A percentile compares a stretch with the other conserved stretches of the same genome.
These are phyloP conservation scores for Taurulus bubalis DNA, from an alignment of 2,113 vertebrate genomes.

Conservation along the genomic window DNA sequence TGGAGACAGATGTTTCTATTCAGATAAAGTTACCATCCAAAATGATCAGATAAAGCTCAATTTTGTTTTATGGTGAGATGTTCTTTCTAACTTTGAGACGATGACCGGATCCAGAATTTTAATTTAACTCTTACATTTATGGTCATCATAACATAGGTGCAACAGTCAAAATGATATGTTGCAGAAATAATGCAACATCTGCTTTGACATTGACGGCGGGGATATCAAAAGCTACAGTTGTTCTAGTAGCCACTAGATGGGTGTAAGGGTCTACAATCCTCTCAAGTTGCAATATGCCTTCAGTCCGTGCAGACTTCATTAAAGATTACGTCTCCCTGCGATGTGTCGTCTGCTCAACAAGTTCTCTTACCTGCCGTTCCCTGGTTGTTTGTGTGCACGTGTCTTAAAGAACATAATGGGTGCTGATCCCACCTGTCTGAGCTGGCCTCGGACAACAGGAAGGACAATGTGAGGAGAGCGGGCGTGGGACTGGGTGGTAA, in stretches of 20 bases:
- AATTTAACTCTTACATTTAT: background rate
- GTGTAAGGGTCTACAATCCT: conserved; percentile 44
- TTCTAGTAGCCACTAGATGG: conserved; percentile 67
- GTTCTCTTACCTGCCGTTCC: conserved; percentile 40
- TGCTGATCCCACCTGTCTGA: conserved; percentile 72
- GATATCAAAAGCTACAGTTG: conserved; percentile 11
- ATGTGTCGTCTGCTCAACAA: conserved; percentile 18
- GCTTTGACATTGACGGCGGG: background rate
- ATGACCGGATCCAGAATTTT: background rate
- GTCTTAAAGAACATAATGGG: conserved; percentile 71
- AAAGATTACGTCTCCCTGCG: background rate
- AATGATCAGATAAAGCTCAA: background rate
- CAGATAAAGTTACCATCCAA: background rate
- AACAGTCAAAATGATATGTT: background rate
- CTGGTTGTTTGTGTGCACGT: conserved; percentile 51
- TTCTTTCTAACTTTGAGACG: background rate
- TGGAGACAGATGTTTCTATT: background rate
- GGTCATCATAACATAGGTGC: background rate
- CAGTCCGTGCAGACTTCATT: background rate
- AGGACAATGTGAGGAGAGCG: conserved; percentile 57
- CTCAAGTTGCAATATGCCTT: background rate
- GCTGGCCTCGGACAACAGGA: conserved; percentile 37
- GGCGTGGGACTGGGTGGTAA: conserved; percentile 64
- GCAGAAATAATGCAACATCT: background rate
- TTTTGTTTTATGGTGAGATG: background rate